Conservation (phyloP, 2,888 invertebrate genomes). For the Brenthis hecate region DNA sequence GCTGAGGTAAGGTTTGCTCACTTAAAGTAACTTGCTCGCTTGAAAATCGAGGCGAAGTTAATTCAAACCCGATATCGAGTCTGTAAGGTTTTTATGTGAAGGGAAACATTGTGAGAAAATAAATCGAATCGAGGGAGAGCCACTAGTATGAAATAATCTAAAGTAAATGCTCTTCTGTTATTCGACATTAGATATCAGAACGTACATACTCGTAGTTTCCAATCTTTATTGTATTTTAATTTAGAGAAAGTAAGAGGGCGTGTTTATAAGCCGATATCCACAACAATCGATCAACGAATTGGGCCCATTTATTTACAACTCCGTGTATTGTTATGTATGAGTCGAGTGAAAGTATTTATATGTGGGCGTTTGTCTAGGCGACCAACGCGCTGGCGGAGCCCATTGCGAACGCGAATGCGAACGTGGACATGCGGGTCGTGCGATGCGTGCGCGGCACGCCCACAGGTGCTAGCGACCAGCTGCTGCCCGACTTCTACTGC, state of each 20-base stretch:
- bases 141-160: too few species aligned
- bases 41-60: not conserved
- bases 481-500: conserved; percentile 96
- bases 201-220: not conserved
- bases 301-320: too few species aligned
- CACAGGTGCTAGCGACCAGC: conserved; percentile 88
- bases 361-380: conserved; percentile 71
- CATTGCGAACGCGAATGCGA: conserved; percentile 87
- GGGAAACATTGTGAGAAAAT: not conserved
- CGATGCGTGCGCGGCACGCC: conserved; percentile 86
- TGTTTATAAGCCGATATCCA: not conserved
- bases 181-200: not conserved
- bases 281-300: not conserved
- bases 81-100: too few species aligned
- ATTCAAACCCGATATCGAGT: too few species aligned
- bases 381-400: conserved; percentile 87
- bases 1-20: conserved; percentile 81
- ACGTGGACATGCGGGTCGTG: conserved; percentile 85
- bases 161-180: too few species aligned
- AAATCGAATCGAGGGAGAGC: too few species aligned
- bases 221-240: not conserved
- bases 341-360: too few species aligned
- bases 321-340: too few species aligned
- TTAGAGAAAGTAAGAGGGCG: not conserved
- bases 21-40: not conserved